These are phyloP conservation scores for Drosophila rubida DNA, from an alignment of 2,888 invertebrate species.

Conservation along the genomic window DNA sequence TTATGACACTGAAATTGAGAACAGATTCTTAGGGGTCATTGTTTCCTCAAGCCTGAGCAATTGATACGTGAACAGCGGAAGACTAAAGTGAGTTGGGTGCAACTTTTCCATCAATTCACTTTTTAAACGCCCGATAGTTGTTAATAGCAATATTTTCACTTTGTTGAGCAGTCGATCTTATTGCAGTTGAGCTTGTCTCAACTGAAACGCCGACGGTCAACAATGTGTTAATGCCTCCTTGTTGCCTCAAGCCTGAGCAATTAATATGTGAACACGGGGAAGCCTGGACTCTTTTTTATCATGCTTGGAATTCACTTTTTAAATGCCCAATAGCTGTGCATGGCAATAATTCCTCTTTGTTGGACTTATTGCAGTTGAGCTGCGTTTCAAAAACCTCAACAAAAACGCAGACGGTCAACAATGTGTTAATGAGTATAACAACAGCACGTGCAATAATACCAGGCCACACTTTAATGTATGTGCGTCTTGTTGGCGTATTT, in stretches of 20 bases:
- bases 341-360: background rate
- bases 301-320: background rate
- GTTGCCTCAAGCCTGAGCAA: no score
- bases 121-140: no score
- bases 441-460: background rate
- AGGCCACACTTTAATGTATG: slow-evolving; percentile 43
- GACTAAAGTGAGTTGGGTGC: slow-evolving; percentile 45
- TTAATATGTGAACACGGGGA: no score
- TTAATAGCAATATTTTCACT: no score
- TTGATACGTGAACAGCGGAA: slow-evolving; percentile 36
- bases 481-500: slow-evolving; percentile 25
- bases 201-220: slow-evolving; percentile 27
- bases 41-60: no score
- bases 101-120: no score
- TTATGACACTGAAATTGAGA: no score
- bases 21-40: no score
- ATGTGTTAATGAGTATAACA: slow-evolving; percentile 69
- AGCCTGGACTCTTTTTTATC: no score
- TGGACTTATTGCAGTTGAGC: background rate
- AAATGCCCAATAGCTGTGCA: background rate
- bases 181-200: slow-evolving; percentile 5
- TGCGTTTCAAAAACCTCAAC: slow-evolving; percentile 27
- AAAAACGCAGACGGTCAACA: slow-evolving; percentile 37
- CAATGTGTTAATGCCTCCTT: slow-evolving; percentile 75
- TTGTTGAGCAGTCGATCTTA: no score